Evolutionary conservation across 2,113 vertebrate species (phyloP).

Genomic region (Callospermophilus lateralis): DNA sequence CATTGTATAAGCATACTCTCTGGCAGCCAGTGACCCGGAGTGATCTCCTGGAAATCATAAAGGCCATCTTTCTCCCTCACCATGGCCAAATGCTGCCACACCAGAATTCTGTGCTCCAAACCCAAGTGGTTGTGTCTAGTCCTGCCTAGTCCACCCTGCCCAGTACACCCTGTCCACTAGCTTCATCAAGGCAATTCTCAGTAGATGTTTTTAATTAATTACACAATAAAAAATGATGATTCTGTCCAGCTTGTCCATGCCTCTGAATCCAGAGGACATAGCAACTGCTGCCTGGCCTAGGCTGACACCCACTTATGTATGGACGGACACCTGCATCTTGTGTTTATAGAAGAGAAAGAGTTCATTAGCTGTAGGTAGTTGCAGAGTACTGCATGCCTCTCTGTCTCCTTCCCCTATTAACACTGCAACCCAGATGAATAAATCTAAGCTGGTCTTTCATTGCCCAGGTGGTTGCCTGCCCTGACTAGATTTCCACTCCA

Average conservation of each 20-base stretch:
- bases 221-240: not conserved
- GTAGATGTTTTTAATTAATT: conserved; percentile 19
- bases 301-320: not conserved
- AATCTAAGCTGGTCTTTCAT: conserved; percentile 18
- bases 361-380: not conserved
- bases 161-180: not conserved
- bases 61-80: not conserved
- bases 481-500: not conserved
- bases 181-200: not conserved
- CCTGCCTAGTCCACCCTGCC: not conserved
- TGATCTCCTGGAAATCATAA: not conserved
- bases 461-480: not conserved
- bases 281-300: not conserved
- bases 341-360: not conserved
- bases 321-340: not conserved
- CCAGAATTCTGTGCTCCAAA: not conserved
- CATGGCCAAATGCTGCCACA: not conserved
- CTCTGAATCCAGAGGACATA: conserved; percentile 5
- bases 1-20: not conserved
- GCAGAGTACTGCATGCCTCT: not conserved
- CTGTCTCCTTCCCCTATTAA: not conserved
- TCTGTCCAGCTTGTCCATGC: not conserved
- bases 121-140: rapidly evolving
- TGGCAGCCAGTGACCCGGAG: not conserved
- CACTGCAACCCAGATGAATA: not conserved